phyloP scores from a whole-genome alignment of 2,888 invertebrate species.

The Actias luna region DNA sequence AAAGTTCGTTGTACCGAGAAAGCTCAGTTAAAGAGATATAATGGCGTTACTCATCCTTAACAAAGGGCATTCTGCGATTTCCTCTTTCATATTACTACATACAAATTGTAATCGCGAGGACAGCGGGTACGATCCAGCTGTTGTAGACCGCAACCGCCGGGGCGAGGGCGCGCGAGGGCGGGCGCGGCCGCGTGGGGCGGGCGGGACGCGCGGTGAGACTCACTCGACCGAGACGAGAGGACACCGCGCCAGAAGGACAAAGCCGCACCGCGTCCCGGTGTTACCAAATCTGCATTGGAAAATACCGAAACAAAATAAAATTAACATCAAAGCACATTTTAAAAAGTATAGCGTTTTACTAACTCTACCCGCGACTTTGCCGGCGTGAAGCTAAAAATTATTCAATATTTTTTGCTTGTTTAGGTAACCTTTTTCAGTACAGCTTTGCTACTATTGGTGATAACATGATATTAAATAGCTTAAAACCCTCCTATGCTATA shows the following conservation, averaged over 20 bases:
- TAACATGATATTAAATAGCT: no score
- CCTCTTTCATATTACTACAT: background rate
- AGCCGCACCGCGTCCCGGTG: background rate
- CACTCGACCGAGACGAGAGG: conserved; percentile 1
- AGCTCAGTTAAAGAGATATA: background rate
- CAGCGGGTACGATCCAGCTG: background rate
- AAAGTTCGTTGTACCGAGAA: background rate
- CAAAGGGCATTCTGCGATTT: background rate
- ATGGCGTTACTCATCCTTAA: background rate
- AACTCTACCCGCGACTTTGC: background rate
- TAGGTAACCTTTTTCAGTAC: no score
- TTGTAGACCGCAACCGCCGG: background rate
- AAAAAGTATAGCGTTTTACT: background rate
- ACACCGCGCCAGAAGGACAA: background rate
- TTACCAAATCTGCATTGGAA: background rate
- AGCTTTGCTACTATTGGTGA: no score
- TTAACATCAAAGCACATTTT: background rate
- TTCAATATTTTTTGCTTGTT: no score
- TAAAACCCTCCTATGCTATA: no score
- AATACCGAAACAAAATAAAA: background rate
- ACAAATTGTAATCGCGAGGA: background rate
- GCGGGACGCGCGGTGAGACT: background rate
- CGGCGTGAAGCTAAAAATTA: no score
- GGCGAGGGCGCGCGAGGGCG: background rate
- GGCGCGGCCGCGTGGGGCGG: background rate